These are phyloP conservation scores for Macrochelys suwanniensis DNA, from an alignment of 2,797 vertebrate genomes.

Conservation along the genomic window DNA sequence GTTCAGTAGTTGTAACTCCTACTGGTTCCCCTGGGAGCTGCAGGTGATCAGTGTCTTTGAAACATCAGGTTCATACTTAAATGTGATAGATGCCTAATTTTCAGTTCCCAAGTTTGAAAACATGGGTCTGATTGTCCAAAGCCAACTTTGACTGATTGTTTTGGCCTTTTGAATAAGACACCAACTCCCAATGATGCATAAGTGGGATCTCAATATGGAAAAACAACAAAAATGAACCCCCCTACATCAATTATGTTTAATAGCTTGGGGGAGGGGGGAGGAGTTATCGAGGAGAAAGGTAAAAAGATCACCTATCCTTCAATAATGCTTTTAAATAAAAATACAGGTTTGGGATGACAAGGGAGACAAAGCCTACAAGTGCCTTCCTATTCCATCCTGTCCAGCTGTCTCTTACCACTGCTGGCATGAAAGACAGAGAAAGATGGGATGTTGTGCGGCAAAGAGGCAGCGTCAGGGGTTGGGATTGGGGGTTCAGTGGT, in stretches of 20 bases:
- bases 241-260: not conserved
- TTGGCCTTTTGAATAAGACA: not conserved
- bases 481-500: no score
- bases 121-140: no score
- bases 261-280: no score
- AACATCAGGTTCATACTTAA: not conserved
- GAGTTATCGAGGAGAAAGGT: conserved; percentile 17
- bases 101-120: not conserved
- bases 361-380: not conserved
- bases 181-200: no score
- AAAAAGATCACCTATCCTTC: not conserved
- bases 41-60: not conserved
- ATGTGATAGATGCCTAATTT: not conserved
- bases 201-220: not conserved
- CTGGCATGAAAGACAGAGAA: not conserved
- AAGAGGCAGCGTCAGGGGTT: not conserved
- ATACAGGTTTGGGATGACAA: not conserved
- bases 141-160: not conserved
- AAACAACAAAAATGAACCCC: no score
- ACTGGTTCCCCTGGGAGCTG: not conserved
- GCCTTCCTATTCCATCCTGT: fast-evolving
- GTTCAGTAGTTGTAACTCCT: not conserved
- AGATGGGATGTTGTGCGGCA: not conserved
- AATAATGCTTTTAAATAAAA: conserved; percentile 5
- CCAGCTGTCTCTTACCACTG: not conserved